phyloP scores from a whole-genome alignment of 2,113 vertebrate species.

The Thunnus thynnus region DNA sequence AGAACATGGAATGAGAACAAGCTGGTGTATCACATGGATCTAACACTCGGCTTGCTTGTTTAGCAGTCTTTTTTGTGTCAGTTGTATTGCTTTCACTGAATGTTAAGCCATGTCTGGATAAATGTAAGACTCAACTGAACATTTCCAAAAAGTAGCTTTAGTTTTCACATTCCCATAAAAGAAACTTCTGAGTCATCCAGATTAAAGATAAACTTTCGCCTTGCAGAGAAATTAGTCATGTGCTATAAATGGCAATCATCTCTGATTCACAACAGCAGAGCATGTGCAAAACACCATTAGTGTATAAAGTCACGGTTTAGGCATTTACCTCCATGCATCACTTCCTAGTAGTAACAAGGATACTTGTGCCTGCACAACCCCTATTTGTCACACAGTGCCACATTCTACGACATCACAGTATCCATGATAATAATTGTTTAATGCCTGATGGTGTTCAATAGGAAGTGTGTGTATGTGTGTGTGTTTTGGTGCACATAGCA shows the following conservation, averaged over 20 bases:
- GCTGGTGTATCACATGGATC: too few species aligned
- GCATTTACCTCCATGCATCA: neutral
- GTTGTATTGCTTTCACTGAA: neutral
- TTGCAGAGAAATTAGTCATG: neutral
- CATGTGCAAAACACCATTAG: neutral
- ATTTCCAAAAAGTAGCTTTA: neutral
- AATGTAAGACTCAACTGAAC: neutral
- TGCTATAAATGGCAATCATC: neutral
- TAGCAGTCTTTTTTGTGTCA: too few species aligned
- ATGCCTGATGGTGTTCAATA: conserved; percentile 24
- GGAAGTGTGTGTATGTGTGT: conserved; percentile 6
- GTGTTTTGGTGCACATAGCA: neutral
- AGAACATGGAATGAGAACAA: neutral
- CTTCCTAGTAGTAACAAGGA: neutral
- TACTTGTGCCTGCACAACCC: neutral
- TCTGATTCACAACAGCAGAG: conserved; percentile 13
- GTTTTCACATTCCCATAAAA: neutral
- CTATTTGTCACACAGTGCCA: neutral
- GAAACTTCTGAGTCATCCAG: neutral
- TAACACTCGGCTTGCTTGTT: too few species aligned
- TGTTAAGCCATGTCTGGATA: neutral
- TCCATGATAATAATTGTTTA: conserved; percentile 43
- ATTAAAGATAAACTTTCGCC: neutral
- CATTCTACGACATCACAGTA: conserved; percentile 8
- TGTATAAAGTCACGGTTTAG: neutral